Conservation (phyloP, 2,113 vertebrate species). For the Quiscalus mexicanus region DNA sequence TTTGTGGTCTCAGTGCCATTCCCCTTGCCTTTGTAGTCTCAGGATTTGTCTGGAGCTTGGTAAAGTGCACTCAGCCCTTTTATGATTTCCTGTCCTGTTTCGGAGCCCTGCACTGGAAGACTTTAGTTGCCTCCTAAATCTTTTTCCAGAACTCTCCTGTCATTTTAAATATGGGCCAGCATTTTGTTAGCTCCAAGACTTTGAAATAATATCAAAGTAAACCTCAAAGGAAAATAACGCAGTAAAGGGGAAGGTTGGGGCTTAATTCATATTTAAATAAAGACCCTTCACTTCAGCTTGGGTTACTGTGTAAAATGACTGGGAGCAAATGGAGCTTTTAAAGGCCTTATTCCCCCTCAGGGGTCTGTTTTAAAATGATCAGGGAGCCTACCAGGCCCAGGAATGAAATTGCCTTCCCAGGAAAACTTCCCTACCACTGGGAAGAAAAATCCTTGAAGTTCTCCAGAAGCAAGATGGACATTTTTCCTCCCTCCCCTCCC, state of each 20-base stretch:
- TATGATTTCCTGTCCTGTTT: constrained; percentile 24
- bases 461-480: not conserved
- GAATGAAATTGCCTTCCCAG: constrained; percentile 16
- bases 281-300: constrained; percentile 36
- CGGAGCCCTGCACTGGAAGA: not conserved
- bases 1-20: not conserved
- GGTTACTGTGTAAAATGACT: constrained; percentile 17
- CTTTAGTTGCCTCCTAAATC: constrained; percentile 21
- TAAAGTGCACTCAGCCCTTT: constrained; percentile 4
- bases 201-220: constrained; percentile 62
- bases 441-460: not conserved
- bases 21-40: not conserved
- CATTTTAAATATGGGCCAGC: constrained; percentile 13
- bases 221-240: constrained; percentile 38
- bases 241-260: constrained; percentile 17
- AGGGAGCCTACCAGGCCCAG: not conserved
- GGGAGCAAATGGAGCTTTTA: constrained; percentile 48
- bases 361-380: not conserved
- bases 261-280: constrained; percentile 62
- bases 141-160: constrained; percentile 24
- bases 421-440: not conserved
- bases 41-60: not conserved
- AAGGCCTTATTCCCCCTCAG: not conserved
- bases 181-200: constrained; percentile 48
- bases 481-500: not conserved